Percentiles rank a stretch among this genome's conserved stretches.
Conservation (phyloP, 2,797 vertebrate genomes). For the Decapterus maruadsi region DNA sequence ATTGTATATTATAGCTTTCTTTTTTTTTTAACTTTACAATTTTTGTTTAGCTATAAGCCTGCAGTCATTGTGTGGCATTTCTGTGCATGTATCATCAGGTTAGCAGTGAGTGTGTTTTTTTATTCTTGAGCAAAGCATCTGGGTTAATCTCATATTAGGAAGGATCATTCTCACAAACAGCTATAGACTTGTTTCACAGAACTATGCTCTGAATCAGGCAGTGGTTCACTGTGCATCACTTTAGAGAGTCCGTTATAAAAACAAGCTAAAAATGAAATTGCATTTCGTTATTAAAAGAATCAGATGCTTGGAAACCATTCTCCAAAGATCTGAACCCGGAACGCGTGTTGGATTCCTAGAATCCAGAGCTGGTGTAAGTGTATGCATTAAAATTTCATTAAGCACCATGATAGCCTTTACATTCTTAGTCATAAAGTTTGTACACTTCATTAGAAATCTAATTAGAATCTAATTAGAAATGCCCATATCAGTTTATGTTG, state of each 20-base stretch:
- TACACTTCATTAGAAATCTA: conserved; percentile 30
- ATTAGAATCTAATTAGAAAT: conserved; percentile 27
- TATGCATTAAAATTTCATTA: conserved; percentile 18
- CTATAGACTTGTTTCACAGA: conserved; percentile 69
- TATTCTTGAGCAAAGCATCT: conserved; percentile 76
- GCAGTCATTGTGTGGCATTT: conserved; percentile 44
- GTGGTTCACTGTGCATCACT: conserved; percentile 32
- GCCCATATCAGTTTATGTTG: conserved; percentile 25
- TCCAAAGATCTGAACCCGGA: neutral
- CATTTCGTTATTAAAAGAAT: conserved; percentile 10
- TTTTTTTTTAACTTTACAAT: too few species aligned
- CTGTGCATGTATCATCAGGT: conserved; percentile 40
- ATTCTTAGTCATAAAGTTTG: conserved; percentile 35
- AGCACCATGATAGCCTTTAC: conserved; percentile 15
- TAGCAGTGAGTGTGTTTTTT: conserved; percentile 66
- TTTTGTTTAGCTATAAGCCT: conserved; percentile 33
- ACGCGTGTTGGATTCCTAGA: conserved; percentile 7
- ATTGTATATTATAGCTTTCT: too few species aligned
- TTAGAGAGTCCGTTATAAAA: conserved; percentile 19
- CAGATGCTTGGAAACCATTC: neutral
- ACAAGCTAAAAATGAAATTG: conserved; percentile 7
- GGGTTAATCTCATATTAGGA: conserved; percentile 86
- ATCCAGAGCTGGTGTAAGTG: neutral
- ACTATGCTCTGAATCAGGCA: conserved; percentile 63
- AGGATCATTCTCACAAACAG: conserved; percentile 78